Base-by-base conservation (phyloP, 2,797 vertebrate genomes). In the Thunnus albacares region DNA sequence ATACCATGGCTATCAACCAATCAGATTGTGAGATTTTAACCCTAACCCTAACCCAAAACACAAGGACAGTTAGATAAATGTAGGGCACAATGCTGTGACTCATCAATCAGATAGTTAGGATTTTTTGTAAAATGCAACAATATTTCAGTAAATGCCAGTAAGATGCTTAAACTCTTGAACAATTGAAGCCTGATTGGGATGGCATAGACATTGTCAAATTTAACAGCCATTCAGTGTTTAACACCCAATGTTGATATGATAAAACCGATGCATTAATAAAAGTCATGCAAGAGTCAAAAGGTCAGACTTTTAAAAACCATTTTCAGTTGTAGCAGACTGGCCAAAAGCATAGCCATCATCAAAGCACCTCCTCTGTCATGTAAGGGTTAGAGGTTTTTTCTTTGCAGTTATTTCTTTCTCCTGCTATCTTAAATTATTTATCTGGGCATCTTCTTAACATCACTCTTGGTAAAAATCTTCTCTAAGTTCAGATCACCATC, bases 381-480 rank as follows among this genome's bases (percentile, higher is more conserved):
- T 56, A 63, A 61, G 47, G 45, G 45, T 18, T 17, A 47, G 17
- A 56, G 75, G 4, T 38, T 13, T 52, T 77, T 41, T 71, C 56
- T 30, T 57, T 55, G 53, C 67, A 11, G 38, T 55, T 47, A 55
- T 79, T n/a, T 76, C 30, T 41, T 52, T 47, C 76, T 24, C 69
- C 67, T 68, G 66, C 65, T 62, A 57, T 79, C 71, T 58, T 73
- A 13, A 60, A 7, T 56, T 71, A 58, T 80, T 71, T 9, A 35
- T 60, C 38, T 56, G 26, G 7, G 15, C 30, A 22, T 66, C 61
- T 61, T 70, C 3, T 24, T 30, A 63, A 56, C 30, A 56, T 73
- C 57, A 33, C 18, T 68, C 13, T 22, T 67, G 38, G 60, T 77
- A 35, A 71, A 24, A 74, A 63, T 57, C 20, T 80, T 57, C 20